Evolutionary conservation across 2,113 vertebrate species (phyloP), one percentile per base, ranked within the genome.

Genomic region (Cephalophus harveyi): DNA sequence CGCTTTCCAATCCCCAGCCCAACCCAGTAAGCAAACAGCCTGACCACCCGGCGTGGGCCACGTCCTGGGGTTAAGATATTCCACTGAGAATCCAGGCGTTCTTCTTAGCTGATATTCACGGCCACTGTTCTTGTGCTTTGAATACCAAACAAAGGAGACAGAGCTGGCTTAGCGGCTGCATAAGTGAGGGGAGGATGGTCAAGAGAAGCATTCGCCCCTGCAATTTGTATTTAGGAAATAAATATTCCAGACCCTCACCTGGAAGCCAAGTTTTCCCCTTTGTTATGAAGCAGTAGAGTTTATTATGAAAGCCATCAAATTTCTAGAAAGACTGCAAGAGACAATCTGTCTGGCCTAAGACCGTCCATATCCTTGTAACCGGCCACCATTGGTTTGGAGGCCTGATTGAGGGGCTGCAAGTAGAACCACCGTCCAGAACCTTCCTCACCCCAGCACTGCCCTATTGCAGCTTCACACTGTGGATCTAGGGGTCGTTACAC

Each of bases 51-150:
- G 74, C 0, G 1, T 30, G 59, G 91, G 93, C 87, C 88, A 87
- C 21, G 76, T 97, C 87, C 91, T 95, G 84, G 91, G 94, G 95
- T 97, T 98, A 98, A 97, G 79, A 97, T 98, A 98, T 97, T 97
- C 95, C 94, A 94, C 89, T 78, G 79, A 97, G 92, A 97, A 97
- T 94, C 95, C 96, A 59, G 84, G 90, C 0, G 11, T 74, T 97
- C 93, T 96, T 97, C 95, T 85, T 87, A 27, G 13, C 97, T 93
- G 87, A 97, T 97, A 98, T 97, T 98, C 97, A 97, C 50, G 93
- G 79, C 55, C 74, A 78, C 96, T 89, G 60, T 95, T 95, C 89
- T 97, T 97, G 82, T 96, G 97, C 97, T 97, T 92, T 98, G 97
- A 97, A 97, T 98, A 95, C 89, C 89, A 97, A 97, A 98, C 95